Percentiles rank a stretch among this genome's conserved stretches.
Evolutionary conservation across 2,113 vertebrate species (phyloP).

Genomic region (Sinocyclocheilus rhinocerous): DNA sequence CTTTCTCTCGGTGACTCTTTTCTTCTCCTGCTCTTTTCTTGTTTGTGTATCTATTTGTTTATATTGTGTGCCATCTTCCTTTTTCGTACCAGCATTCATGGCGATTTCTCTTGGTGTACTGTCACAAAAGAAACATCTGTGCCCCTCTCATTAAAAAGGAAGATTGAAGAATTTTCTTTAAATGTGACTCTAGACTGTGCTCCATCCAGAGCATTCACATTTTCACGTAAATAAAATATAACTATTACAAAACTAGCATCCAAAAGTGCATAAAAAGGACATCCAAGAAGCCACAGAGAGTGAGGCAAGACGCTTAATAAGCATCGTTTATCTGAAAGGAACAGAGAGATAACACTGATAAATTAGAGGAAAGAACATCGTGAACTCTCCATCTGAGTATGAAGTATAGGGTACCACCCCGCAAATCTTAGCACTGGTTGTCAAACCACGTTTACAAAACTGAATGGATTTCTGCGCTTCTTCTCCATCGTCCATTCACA

Average conservation of each 20-base stretch:
- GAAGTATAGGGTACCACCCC: constrained; percentile 9
- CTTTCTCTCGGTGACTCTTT: background rate
- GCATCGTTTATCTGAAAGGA: constrained; percentile 53
- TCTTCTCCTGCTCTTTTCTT: background rate
- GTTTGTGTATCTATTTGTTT: constrained; percentile 13
- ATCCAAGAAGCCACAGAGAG: constrained; percentile 36
- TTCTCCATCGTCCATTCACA: too few species aligned
- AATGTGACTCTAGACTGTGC: background rate
- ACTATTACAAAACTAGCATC: background rate
- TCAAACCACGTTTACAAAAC: background rate
- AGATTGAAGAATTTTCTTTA: background rate
- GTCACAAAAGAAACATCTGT: constrained; percentile 11
- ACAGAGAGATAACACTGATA: constrained; percentile 15
- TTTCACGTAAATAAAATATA: background rate
- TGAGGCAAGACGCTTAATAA: constrained; percentile 55
- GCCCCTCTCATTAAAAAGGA: background rate
- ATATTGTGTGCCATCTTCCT: background rate
- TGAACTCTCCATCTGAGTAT: constrained; percentile 1
- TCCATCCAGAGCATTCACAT: background rate
- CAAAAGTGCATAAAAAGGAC: constrained; percentile 15
- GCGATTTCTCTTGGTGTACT: background rate
- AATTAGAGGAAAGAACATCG: constrained; percentile 26
- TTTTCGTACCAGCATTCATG: background rate
- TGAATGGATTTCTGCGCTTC: background rate
- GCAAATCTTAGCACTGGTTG: background rate